Base-by-base conservation (phyloP, 2,797 vertebrate genomes). In the Sebastes aleutianus region DNA sequence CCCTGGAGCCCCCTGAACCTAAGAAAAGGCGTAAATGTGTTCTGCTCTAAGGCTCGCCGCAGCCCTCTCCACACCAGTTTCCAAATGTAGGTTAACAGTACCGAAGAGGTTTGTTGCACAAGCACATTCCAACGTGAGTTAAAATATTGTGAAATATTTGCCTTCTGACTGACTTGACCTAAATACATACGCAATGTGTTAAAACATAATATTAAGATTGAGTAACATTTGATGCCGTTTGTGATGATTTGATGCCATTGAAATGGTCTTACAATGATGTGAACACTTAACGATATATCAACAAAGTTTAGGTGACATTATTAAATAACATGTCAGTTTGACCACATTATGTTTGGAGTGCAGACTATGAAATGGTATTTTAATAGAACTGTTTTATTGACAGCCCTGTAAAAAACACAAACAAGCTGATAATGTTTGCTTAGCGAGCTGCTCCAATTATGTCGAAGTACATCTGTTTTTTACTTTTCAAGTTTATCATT, bases 1-100 rank as follows among this genome's bases (percentile, higher is more conserved):
- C 98, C 92, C 94, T 99, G 97, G 97, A 99, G 93, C 98, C 98
- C 70, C 97, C 97, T 59, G 97, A 98, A 95, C 97, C 97, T 95
- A 98, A 97, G 97, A 99, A 97, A 97, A 99, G 96, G 88, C 97
- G 95, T 95, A 98, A 96, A 97, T 99, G 98, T 95, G 95, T 97
- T 93, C 96, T 99, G 95, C 97, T 99, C 96, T 99, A 97, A 98
- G 95, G 88, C 92, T 90, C 92, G 72, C 89, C 88, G 20, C 80
- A 69, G 78, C 76, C 92, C 89, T 79, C 93, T 94, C 94, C 94
- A 94, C 96, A 94, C 78, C 71, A 70, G 7, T 84, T 88, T 57
- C 78, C 79, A 78, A 78, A 92, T 76, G 76, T 92, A 90, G 85
- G 87, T 88, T 90, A 89, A 91, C 83, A 85, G 69, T 84, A 88